Conservation (phyloP, 1,140 invertebrate genomes). For the Periplaneta americana region DNA sequence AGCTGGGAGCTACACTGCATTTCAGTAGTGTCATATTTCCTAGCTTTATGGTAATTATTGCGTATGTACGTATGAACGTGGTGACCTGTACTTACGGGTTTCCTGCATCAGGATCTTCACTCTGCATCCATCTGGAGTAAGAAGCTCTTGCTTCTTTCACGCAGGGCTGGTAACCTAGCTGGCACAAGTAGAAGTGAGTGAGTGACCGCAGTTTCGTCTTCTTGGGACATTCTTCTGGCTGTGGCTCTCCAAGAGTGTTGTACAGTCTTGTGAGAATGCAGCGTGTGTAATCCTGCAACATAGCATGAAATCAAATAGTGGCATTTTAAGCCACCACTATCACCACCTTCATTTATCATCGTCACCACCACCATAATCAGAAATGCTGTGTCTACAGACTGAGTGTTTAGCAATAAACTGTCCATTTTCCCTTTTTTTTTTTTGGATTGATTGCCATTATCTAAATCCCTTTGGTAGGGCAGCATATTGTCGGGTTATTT, state of each 20-base stretch:
- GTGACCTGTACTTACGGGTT: constrained; percentile 54
- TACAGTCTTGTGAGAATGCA: constrained; percentile 58
- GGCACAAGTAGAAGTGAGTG: constrained; percentile 46
- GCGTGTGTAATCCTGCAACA: constrained; percentile 53
- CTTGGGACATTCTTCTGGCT: not conserved
- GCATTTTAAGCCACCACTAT: not conserved
- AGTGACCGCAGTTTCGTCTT: not conserved
- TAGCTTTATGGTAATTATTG: too few relatives aligned
- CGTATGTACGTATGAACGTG: not conserved
- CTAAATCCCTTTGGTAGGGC: too few relatives aligned
- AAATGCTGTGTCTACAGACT: too few relatives aligned
- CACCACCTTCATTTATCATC: too few relatives aligned
- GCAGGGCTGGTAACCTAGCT: constrained; percentile 64
- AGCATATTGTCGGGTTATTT: too few relatives aligned
- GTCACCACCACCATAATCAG: too few relatives aligned
- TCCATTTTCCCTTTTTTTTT: too few relatives aligned
- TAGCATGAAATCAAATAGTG: not conserved
- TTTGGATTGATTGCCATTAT: too few relatives aligned
- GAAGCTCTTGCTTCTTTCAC: constrained; percentile 57
- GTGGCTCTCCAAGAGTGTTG: constrained; percentile 41
- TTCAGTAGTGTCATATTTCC: too few relatives aligned
- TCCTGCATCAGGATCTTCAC: constrained; percentile 58
- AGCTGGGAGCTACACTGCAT: too few relatives aligned
- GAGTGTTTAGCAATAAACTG: too few relatives aligned
- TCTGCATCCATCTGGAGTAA: constrained; percentile 60